phyloP scores from a whole-genome alignment of 2,113 vertebrate species.

The Struthio camelus region DNA sequence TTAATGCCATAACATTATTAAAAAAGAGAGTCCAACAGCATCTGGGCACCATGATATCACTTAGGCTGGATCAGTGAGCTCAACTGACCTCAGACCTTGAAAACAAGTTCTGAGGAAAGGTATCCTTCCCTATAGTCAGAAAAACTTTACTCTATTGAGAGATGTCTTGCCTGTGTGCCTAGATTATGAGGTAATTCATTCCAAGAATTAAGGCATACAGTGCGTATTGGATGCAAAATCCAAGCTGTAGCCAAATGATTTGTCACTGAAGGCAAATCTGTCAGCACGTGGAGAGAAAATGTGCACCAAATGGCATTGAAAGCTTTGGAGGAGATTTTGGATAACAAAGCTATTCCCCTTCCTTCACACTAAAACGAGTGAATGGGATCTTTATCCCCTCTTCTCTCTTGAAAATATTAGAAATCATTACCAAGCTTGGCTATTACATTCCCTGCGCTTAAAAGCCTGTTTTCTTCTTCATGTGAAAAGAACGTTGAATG shows the following conservation, averaged over 20 bases:
- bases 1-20: not conserved
- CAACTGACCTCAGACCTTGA: not conserved
- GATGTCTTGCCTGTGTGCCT: not conserved
- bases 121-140: not conserved
- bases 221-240: constrained; percentile 3
- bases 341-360: constrained; percentile 20
- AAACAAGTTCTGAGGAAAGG: not conserved
- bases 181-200: constrained; percentile 11
- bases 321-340: constrained; percentile 23
- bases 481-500: constrained; percentile 59
- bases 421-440: constrained; percentile 27
- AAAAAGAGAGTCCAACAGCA: not conserved
- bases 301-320: not conserved
- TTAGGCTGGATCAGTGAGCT: not conserved
- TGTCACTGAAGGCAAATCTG: constrained; percentile 21
- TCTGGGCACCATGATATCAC: not conserved
- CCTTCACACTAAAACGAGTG: not conserved
- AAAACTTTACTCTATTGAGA: not conserved
- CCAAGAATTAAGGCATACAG: not conserved
- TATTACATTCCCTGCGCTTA: constrained; percentile 17
- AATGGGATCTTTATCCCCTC: not conserved
- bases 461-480: constrained; percentile 40
- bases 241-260: not conserved
- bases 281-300: not conserved
- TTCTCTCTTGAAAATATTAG: constrained; percentile 36